A percentile compares a stretch with the other conserved stretches of the same genome.
phyloP scores from a whole-genome alignment of 2,888 invertebrate species.

The Andrena bucephala region DNA sequence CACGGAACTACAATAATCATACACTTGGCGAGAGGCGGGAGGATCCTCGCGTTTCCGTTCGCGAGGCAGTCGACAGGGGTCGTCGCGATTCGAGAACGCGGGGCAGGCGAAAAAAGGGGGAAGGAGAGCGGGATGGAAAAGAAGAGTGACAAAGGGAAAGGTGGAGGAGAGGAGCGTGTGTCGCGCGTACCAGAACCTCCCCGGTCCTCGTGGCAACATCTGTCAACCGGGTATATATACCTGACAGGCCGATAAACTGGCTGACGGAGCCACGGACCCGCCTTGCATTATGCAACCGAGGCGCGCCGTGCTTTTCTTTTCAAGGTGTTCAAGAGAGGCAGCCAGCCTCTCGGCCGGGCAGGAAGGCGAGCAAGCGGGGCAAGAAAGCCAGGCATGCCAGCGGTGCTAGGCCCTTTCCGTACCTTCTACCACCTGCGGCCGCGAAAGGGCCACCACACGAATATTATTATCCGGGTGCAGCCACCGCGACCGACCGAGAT shows the following conservation, averaged over 20 bases:
- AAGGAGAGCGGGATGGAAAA: background rate
- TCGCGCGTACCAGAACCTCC: constrained; percentile 54
- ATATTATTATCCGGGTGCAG: constrained; percentile 67
- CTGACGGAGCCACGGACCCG: constrained; percentile 70
- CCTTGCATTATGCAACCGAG: constrained; percentile 74
- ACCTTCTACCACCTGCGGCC: constrained; percentile 56
- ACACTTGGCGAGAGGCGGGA: constrained; percentile 18
- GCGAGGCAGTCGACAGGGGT: background rate
- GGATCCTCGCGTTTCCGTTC: constrained; percentile 16
- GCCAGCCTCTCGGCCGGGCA: constrained; percentile 3
- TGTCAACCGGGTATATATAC: constrained; percentile 71
- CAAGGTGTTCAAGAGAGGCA: constrained; percentile 52
- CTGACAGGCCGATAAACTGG: constrained; percentile 75
- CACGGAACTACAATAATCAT: constrained; percentile 48
- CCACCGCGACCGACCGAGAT: constrained; percentile 57
- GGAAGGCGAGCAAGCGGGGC: constrained; percentile 13
- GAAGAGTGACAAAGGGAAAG: constrained; percentile 1
- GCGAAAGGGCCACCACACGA: constrained; percentile 55
- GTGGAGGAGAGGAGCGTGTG: constrained; percentile 45
- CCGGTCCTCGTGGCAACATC: constrained; percentile 69
- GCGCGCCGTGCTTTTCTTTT: constrained; percentile 65
- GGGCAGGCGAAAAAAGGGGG: background rate
- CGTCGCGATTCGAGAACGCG: background rate
- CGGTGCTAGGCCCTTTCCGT: constrained; percentile 43
- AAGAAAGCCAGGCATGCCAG: constrained; percentile 19